Base-by-base conservation (phyloP, 1,140 invertebrate genomes). In the Eurytemora carolleeae region DNA sequence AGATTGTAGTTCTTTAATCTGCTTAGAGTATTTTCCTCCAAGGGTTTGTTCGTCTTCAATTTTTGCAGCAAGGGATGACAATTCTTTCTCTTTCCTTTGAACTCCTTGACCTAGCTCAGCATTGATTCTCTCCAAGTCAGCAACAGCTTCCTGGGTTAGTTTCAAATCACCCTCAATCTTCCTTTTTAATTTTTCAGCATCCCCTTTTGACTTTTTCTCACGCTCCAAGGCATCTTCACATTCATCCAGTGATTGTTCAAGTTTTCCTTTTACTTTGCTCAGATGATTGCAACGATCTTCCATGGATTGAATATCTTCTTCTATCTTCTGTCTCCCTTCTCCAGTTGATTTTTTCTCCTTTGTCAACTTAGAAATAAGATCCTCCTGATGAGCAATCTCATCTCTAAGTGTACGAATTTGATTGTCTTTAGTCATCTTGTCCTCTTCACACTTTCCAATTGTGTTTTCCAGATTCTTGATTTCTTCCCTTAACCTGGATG, bases 381-480 rank as follows among this genome's bases (percentile, higher is more conserved):
- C 95, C 72, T 99, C 95, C 75, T 98, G 94, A 75, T 94, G 88
- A 68, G 92, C 91, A 77, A 98, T 98, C 75, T 96, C 92, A 69
- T 95, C 95, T 75, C 98, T 96, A 72, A 98, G 81, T 75, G 92
- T 97, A 69, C 92, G 84, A 76, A 98, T 98, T 76, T 98, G 95
- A 77, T 98, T 92, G 71, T 99, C 95, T 73, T 96, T 96, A 71
- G 89, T 93, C 65, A 88, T 86, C 75, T 97, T 97, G 74, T 98
- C 78, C 63, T 73, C 71, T 63, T 79, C 77, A 58, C 76, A 69
- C 69, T 76, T 68, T 17, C 68, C 63, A 44, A 72, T 65, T n/a
- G 60, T 59, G 61, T 68, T 63, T 63, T 69, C 69, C 16, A 73
- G 44, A 18, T 74, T 73, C 55, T 74, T 56, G 58, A 70, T 54